These are phyloP conservation scores for Budorcas taxicolor DNA, from an alignment of 2,113 vertebrate genomes.

Conservation along the genomic window DNA sequence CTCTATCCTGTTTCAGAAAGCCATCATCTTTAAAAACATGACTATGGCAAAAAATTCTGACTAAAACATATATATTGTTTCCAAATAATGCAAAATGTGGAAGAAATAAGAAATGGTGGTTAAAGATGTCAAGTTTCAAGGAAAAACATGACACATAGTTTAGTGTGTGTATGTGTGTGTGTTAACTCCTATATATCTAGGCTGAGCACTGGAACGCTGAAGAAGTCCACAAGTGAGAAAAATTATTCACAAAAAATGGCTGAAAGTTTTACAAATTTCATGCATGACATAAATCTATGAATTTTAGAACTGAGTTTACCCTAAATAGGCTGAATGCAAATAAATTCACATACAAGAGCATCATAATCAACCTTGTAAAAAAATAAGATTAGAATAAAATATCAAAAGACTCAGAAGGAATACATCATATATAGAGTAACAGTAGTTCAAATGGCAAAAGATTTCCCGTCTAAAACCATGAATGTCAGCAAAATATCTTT, in stretches of 20 bases:
- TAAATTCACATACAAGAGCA: background rate
- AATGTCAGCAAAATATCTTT: background rate
- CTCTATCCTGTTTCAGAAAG: background rate
- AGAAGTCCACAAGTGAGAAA: background rate
- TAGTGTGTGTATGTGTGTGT: background rate
- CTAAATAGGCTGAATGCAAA: background rate
- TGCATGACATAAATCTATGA: background rate
- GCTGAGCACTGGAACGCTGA: background rate
- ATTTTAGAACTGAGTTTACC: background rate
- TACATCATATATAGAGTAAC: background rate
- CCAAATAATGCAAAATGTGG: background rate
- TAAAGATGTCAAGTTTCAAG: background rate
- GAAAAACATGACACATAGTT: background rate
- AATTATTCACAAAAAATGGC: background rate
- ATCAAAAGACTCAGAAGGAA: background rate
- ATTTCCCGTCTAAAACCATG: background rate
- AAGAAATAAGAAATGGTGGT: background rate
- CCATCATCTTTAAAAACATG: background rate
- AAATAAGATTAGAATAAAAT: background rate
- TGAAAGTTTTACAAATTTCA: background rate
- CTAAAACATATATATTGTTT: background rate
- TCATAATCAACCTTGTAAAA: background rate
- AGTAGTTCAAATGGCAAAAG: background rate
- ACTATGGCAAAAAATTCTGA: background rate
- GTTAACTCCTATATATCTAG: background rate